Percentiles rank a stretch among this genome's conserved stretches.
Evolutionary conservation across 2,888 invertebrate genomes (phyloP).

Genomic region (Idaea aversata): DNA sequence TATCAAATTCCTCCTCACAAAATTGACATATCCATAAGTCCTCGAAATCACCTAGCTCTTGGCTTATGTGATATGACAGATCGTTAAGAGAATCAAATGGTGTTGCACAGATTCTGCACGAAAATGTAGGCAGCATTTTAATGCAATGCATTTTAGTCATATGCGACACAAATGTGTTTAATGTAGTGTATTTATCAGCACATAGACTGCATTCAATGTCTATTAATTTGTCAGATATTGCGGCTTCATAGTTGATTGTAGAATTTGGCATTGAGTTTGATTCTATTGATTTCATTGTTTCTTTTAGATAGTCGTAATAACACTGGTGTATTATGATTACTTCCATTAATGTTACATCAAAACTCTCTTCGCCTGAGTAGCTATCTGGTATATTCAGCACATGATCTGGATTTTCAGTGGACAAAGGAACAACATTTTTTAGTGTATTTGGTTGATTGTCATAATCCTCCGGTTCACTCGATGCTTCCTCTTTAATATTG

Average conservation of each 20-base stretch:
- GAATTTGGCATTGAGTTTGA: conserved; percentile 53
- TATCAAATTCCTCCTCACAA: conserved; percentile 72
- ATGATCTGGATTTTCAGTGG: conserved; percentile 25
- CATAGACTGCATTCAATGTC: conserved; percentile 59
- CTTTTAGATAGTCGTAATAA: conserved; percentile 63
- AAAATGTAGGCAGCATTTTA: conserved; percentile 54
- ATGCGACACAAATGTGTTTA: conserved; percentile 46
- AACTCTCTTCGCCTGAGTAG: conserved; percentile 67
- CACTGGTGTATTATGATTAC: conserved; percentile 64
- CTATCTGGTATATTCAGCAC: conserved; percentile 35
- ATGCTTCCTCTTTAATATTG: conserved; percentile 37
- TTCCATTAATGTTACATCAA: conserved; percentile 70
- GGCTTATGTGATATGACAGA: conserved; percentile 49
- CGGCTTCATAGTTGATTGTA: conserved; percentile 49
- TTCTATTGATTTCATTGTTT: conserved; percentile 47
- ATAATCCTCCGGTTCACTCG: conserved; percentile 25
- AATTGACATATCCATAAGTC: conserved; percentile 76
- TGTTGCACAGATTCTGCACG: conserved; percentile 65
- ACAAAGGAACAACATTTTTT: conserved; percentile 7
- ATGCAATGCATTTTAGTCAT: conserved; percentile 64
- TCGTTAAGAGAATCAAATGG: conserved; percentile 60
- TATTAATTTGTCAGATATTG: conserved; percentile 37
- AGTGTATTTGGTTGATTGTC: neutral
- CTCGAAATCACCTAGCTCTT: conserved; percentile 64
- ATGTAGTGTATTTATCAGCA: conserved; percentile 44